Evolutionary conservation across 2,888 invertebrate genomes (phyloP).

Genomic region (Mythimna lalbum): DNA sequence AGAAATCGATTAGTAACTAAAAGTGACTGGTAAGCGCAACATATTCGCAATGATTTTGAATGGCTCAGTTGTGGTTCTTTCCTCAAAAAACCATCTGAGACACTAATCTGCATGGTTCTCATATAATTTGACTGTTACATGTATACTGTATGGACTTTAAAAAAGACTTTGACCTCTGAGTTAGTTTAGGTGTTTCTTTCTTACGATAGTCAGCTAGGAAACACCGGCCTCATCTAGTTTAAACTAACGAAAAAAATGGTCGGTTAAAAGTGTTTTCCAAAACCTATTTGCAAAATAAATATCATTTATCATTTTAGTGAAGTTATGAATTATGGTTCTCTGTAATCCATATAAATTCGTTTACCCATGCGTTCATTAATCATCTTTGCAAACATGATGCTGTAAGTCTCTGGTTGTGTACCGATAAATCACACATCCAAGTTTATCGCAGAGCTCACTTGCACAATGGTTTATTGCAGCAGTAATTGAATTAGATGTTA

Average conservation of each 20-base stretch:
- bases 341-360: conserved; percentile 9
- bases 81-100: too few species aligned
- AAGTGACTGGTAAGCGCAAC: conserved; percentile 9
- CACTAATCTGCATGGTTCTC: too few species aligned
- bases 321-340: conserved; percentile 7
- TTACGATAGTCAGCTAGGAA: too few species aligned
- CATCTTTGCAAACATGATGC: conserved; percentile 40
- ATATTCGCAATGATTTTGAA: conserved; percentile 18
- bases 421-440: conserved; percentile 66
- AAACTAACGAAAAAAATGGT: too few species aligned
- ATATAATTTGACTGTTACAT: too few species aligned
- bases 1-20: conserved; percentile 11
- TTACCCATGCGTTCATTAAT: conserved; percentile 32
- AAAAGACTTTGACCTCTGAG: too few species aligned
- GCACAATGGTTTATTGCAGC: conserved; percentile 75
- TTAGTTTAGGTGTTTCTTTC: too few species aligned
- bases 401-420: conserved; percentile 39
- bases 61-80: neutral
- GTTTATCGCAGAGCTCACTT: conserved; percentile 70
- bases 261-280: too few species aligned
- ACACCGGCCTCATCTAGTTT: too few species aligned
- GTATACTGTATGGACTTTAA: too few species aligned
- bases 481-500: conserved; percentile 84
- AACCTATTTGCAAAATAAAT: too few species aligned
- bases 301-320: too few species aligned